Evolutionary conservation across 2,797 vertebrate genomes (phyloP).

Genomic region (Hippoglossus hippoglossus): DNA sequence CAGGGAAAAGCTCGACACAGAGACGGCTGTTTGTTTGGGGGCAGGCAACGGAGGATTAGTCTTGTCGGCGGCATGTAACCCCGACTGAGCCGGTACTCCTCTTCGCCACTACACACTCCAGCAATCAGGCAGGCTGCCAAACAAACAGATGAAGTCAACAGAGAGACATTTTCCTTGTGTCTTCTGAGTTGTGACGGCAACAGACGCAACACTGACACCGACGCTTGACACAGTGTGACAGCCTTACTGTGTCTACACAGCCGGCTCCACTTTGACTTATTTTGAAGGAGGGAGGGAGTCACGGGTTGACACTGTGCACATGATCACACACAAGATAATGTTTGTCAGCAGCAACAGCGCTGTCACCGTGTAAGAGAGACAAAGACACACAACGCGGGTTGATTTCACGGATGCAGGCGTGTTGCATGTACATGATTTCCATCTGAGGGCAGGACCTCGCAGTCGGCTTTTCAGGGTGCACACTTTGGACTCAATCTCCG

Average conservation of each 20-base stretch:
- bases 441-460: slow-evolving; percentile 6
- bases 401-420: slow-evolving; percentile 75
- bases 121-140: slow-evolving; percentile 85
- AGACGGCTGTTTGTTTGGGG: slow-evolving; percentile 65
- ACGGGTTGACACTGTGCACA: slow-evolving; percentile 71
- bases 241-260: slow-evolving; percentile 75
- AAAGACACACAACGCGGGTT: slow-evolving; percentile 73
- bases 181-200: slow-evolving; percentile 83
- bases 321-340: slow-evolving; percentile 86
- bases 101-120: slow-evolving; percentile 75
- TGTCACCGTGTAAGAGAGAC: slow-evolving; percentile 72
- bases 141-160: slow-evolving; percentile 86
- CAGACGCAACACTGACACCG: slow-evolving; percentile 82
- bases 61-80: slow-evolving; percentile 53
- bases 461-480: slow-evolving; percentile 44
- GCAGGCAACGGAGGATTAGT: slow-evolving; percentile 63
- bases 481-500: slow-evolving; percentile 62
- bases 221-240: slow-evolving; percentile 82
- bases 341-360: slow-evolving; percentile 82
- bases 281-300: slow-evolving; percentile 21
- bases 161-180: slow-evolving; percentile 74
- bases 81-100: slow-evolving; percentile 56
- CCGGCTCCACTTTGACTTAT: slow-evolving; percentile 75
- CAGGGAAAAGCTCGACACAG: slow-evolving; percentile 32
- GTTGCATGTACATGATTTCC: slow-evolving; percentile 64